Percentiles rank a stretch among this genome's conserved stretches.
phyloP scores from a whole-genome alignment of 2,888 invertebrate species.

The Machimus rusticus region DNA sequence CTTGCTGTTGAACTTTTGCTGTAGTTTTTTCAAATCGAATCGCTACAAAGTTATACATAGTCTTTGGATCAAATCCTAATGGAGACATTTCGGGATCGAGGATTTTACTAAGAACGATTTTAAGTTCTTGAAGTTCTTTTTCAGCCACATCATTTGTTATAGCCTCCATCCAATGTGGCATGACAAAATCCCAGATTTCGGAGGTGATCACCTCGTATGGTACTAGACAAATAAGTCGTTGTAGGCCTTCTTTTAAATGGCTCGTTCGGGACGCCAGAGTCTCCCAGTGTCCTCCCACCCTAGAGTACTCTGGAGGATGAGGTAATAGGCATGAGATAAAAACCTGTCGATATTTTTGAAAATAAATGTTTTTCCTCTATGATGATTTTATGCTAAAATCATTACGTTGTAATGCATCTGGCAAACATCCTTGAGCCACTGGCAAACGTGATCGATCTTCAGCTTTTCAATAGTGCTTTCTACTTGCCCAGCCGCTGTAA shows the following conservation, averaged over 20 bases:
- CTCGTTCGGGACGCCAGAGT: slow-evolving; percentile 85
- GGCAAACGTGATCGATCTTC: slow-evolving; percentile 91
- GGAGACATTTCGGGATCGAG: slow-evolving; percentile 96
- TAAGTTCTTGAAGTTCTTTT: slow-evolving; percentile 83
- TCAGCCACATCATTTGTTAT: slow-evolving; percentile 91
- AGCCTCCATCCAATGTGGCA: slow-evolving; percentile 99
- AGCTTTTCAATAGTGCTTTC: slow-evolving; percentile 90
- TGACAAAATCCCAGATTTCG: slow-evolving; percentile 97
- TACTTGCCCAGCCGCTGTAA: slow-evolving; percentile 68
- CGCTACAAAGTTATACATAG: slow-evolving; percentile 93
- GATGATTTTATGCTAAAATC: neutral
- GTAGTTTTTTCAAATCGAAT: slow-evolving; percentile 81
- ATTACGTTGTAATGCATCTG: slow-evolving; percentile 80
- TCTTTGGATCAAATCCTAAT: slow-evolving; percentile 90
- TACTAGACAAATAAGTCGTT: slow-evolving; percentile 92
- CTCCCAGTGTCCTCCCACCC: slow-evolving; percentile 97
- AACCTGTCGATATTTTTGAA: slow-evolving; percentile 50
- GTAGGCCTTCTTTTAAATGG: slow-evolving; percentile 93
- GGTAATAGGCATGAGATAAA: slow-evolving; percentile 94
- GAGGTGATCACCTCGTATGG: slow-evolving; percentile 97
- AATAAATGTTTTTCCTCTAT: neutral
- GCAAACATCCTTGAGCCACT: slow-evolving; percentile 87
- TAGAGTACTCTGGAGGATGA: slow-evolving; percentile 93
- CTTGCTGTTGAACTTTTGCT: slow-evolving; percentile 86
- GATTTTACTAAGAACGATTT: slow-evolving; percentile 88